Percentiles rank a stretch among this genome's conserved stretches.
Conservation (phyloP, 2,113 vertebrate species). For the Phasianus colchicus region DNA sequence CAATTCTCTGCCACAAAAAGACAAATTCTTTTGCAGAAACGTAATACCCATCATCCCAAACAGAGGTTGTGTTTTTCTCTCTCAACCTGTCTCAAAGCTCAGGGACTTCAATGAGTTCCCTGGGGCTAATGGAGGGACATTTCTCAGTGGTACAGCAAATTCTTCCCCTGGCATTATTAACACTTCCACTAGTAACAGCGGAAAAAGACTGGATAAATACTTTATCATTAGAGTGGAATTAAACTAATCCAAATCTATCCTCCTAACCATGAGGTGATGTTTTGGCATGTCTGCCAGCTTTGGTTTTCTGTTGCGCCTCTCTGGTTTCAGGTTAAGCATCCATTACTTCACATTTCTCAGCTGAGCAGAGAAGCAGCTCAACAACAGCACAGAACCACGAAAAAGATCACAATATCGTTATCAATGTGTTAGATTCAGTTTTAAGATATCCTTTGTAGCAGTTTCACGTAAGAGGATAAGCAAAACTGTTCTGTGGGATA, state of each 20-base stretch:
- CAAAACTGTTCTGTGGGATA: conserved; percentile 1
- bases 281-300: not conserved
- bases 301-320: not conserved
- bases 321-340: not conserved
- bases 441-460: accelerated
- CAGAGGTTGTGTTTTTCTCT: not conserved
- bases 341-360: not conserved
- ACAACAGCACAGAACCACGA: not conserved
- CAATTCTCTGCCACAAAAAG: not conserved
- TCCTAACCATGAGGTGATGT: not conserved
- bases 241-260: not conserved
- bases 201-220: accelerated
- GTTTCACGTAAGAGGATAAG: not conserved
- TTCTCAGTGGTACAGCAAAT: not conserved
- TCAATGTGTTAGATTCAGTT: not conserved
- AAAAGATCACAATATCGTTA: not conserved
- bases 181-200: not conserved
- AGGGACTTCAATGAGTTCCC: accelerated
- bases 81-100: accelerated
- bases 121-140: accelerated
- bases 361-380: not conserved
- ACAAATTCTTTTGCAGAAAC: not conserved
- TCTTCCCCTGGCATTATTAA: not conserved
- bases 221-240: not conserved
- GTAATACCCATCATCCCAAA: not conserved